A percentile compares a stretch with the other conserved stretches of the same genome.
Evolutionary conservation across 2,888 invertebrate genomes (phyloP).

Genomic region (Pediacus dermestoides): DNA sequence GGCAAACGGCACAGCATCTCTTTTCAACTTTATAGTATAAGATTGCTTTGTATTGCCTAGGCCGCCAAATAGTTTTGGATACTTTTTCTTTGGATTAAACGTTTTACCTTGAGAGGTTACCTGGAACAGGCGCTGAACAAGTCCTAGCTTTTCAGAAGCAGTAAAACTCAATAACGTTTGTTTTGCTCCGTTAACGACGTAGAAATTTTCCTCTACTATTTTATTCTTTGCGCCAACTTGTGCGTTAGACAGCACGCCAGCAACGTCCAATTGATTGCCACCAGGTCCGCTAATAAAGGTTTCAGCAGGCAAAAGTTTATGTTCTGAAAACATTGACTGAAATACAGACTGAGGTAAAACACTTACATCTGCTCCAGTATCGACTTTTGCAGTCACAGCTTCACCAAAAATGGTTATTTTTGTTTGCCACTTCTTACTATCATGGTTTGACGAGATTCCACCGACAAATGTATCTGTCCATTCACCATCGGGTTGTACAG

Average conservation of each 20-base stretch:
- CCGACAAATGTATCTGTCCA: conserved; percentile 7
- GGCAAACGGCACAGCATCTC: conserved; percentile 6
- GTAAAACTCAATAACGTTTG: conserved; percentile 13
- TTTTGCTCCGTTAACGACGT: conserved; percentile 12
- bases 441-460: conserved; percentile 1
- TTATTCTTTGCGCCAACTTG: conserved; percentile 3
- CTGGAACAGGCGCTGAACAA: conserved; percentile 11
- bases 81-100: conserved; percentile 10
- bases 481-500: no score
- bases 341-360: conserved; percentile 10
- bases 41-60: conserved; percentile 60
- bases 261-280: conserved; percentile 8
- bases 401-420: conserved; percentile 4
- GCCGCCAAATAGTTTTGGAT: conserved; percentile 62
- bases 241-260: conserved; percentile 7
- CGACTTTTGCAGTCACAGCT: conserved; percentile 7
- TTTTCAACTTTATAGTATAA: conserved; percentile 12
- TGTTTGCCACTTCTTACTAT: conserved; percentile 5
- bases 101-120: conserved; percentile 2
- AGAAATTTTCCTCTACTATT: conserved; percentile 9
- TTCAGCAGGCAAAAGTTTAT: conserved; percentile 1
- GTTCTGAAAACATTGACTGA: conserved; percentile 7
- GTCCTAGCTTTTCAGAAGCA: conserved; percentile 12
- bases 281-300: conserved; percentile 11
- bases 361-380: conserved; percentile 13